phyloP scores from a whole-genome alignment of 2,888 invertebrate species.

The Crioceris asparagi region DNA sequence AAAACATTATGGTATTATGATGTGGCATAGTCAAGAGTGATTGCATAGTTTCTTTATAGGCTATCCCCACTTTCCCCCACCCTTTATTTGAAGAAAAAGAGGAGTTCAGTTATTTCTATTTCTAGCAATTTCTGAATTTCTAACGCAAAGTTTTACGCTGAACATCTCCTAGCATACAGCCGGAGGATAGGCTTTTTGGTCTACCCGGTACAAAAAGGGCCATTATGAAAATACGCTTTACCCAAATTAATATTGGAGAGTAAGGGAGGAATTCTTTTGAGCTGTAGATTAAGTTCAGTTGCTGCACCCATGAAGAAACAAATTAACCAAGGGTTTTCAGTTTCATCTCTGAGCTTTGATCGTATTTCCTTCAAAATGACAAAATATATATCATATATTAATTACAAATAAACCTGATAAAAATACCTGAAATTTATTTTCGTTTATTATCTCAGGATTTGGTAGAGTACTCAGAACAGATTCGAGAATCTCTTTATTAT shows the following conservation, averaged over 20 bases:
- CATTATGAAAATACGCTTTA: too few species aligned
- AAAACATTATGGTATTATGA: too few species aligned
- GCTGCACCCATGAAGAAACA: slow-evolving; percentile 45
- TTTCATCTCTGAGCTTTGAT: slow-evolving; percentile 15
- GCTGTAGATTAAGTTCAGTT: slow-evolving; percentile 44
- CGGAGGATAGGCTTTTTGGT: too few species aligned
- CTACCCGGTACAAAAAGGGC: too few species aligned
- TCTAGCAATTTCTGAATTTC: too few species aligned
- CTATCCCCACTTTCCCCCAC: too few species aligned
- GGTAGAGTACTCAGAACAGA: slow-evolving; percentile 50
- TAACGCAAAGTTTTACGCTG: too few species aligned
- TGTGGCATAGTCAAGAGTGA: too few species aligned
- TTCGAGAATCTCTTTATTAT: slow-evolving; percentile 46
- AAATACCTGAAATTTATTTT: slow-evolving; percentile 47
- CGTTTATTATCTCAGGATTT: slow-evolving; percentile 46
- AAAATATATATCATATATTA: background rate
- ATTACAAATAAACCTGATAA: background rate
- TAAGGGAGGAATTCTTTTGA: slow-evolving; percentile 51
- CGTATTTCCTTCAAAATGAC: slow-evolving; percentile 21
- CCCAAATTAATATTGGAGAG: slow-evolving; percentile 45
- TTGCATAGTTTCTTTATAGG: too few species aligned
- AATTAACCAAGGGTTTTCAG: slow-evolving; percentile 42
- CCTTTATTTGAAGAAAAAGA: too few species aligned
- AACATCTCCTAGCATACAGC: too few species aligned
- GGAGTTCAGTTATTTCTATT: too few species aligned